Evolutionary conservation across 2,888 invertebrate species (phyloP).

Genomic region (Mesoligia furuncula): DNA sequence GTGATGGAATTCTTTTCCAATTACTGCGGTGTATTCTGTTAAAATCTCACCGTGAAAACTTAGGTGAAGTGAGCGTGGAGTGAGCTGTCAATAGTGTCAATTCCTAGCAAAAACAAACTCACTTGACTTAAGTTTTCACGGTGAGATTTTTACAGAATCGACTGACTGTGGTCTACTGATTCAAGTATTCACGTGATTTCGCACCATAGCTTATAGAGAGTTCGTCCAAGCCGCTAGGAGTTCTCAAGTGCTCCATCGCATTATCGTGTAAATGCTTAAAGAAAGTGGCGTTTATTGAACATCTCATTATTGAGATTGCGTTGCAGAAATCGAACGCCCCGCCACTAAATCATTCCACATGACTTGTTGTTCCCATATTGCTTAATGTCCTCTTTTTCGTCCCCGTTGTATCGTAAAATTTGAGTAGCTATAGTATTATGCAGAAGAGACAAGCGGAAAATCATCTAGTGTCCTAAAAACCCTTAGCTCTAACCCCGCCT

Average conservation of each 20-base stretch:
- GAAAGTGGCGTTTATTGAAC: conserved; percentile 49
- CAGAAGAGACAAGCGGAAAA: not conserved
- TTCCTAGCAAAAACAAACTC: too few species aligned
- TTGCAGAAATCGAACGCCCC: conserved; percentile 15
- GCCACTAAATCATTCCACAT: conserved; percentile 1
- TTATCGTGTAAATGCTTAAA: conserved; percentile 39
- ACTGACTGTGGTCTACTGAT: conserved; percentile 8
- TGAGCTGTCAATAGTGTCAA: too few species aligned
- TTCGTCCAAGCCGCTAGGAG: conserved; percentile 8
- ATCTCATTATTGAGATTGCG: conserved; percentile 43
- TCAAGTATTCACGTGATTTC: not conserved
- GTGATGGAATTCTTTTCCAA: not conserved
- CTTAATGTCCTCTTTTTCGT: not conserved
- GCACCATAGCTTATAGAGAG: conserved; percentile 17
- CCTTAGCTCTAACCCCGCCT: not conserved
- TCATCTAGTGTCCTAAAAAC: not conserved
- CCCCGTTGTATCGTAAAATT: not conserved
- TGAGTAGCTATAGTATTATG: not conserved
- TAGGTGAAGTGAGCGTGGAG: too few species aligned
- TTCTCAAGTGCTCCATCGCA: conserved; percentile 26
- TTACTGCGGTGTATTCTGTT: too few species aligned
- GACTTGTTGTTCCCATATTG: conserved; percentile 9
- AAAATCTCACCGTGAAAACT: too few species aligned
- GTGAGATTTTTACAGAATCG: too few species aligned
- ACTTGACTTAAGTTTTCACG: too few species aligned